Evolutionary conservation across 2,797 vertebrate genomes (phyloP).

Genomic region (Echiichthys vipera): DNA sequence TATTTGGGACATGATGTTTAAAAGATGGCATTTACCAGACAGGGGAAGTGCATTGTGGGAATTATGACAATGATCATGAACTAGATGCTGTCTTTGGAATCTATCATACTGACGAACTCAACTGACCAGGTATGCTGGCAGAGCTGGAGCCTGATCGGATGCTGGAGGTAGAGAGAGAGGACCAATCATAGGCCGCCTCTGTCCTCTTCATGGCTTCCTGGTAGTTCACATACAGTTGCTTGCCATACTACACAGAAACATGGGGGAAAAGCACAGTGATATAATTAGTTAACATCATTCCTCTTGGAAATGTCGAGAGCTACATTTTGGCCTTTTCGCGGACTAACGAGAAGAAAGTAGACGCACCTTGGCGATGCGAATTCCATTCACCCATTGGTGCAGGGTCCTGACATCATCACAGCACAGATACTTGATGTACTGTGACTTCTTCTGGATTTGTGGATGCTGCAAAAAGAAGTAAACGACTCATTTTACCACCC

Average conservation of each 20-base stretch:
- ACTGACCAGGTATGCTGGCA: constrained; percentile 93
- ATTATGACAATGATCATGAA: background rate
- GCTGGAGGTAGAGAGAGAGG: constrained; percentile 95
- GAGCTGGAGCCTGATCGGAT: constrained; percentile 97
- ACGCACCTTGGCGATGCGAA: constrained; percentile 94
- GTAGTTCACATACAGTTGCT: constrained; percentile 95
- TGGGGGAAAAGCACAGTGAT: fast-evolving
- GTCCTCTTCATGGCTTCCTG: constrained; percentile 98
- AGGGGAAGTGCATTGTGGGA: background rate
- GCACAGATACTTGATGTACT: constrained; percentile 98
- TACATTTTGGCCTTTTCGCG: background rate
- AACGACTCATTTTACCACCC: background rate
- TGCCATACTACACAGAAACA: constrained; percentile 90
- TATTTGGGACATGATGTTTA: background rate
- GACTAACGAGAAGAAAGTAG: background rate
- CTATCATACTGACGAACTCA: background rate
- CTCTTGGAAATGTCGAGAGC: fast-evolving
- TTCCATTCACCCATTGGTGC: constrained; percentile 98
- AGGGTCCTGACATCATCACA: constrained; percentile 96
- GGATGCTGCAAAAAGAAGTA: constrained; percentile 87
- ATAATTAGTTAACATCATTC: background rate
- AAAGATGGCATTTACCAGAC: background rate
- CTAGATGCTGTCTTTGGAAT: too few species aligned
- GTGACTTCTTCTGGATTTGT: constrained; percentile 99
- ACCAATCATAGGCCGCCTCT: constrained; percentile 96